Base-by-base conservation (phyloP, 2,888 invertebrate genomes). In the Agrochola circellaris region DNA sequence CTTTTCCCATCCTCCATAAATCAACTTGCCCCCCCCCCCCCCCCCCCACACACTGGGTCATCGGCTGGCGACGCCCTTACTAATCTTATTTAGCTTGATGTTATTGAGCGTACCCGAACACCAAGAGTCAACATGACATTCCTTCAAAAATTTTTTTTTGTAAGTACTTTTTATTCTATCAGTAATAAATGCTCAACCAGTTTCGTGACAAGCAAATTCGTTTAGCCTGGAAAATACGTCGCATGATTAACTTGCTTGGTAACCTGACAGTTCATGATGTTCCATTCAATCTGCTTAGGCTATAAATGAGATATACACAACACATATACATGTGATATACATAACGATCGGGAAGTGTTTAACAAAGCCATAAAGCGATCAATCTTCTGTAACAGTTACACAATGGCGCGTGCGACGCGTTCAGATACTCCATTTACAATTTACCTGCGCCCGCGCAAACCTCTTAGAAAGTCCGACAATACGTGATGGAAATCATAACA, bases 401-500 rank as follows among this genome's bases (percentile, higher is more conserved):
- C 90, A 93, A 92, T 82, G 72, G 81, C 89, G 87, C 93, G 92
- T 92, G 92, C 88, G 86, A 80, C 79, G 87, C 82, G 81, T 91
- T 81, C 73, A 75, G 88, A 89, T 88, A 81, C 83, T 72, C 85
- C 84, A 85, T 88, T 91, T 89, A 84, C 74, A 87, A 89, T 88
- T 87, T 81, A 79, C 79, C 81, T 83, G 88, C 88, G 88, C 89
- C 85, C 81, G 89, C 87, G 89, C 85, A 89, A 88, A 77, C 71
- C 90, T 91, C 90, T 89, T 91, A 93, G 94, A 94, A 94, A 94
- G 94, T 91, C 84, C 79, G 85, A 84, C 82, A 89, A 89, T 90
- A 94, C 94, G 94, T 94, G 94, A 92, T 91, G 87, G 90, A 93
- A 93, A 93, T 91, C 86, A 89, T 87, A 80, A 83, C 83, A 83